Evolutionary conservation across 1,140 invertebrate genomes (phyloP).

Genomic region (Habropoda laboriosa): DNA sequence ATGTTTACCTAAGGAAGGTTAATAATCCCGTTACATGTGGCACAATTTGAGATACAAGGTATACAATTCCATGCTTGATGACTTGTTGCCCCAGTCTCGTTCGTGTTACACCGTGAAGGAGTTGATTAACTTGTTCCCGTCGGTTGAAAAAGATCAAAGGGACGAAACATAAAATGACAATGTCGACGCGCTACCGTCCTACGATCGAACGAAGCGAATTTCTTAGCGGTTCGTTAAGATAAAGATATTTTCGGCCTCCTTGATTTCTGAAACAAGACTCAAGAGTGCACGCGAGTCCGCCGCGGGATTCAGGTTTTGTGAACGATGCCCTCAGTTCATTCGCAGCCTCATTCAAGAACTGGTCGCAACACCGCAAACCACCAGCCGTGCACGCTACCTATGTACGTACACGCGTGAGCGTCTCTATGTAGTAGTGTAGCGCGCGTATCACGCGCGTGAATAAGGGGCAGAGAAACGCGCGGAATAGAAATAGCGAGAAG

Average conservation of each 20-base stretch:
- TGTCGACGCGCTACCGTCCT: too few species aligned
- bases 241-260: constrained; percentile 6
- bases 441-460: constrained; percentile 8
- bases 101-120: too few species aligned
- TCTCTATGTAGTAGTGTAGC: too few species aligned
- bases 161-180: too few species aligned
- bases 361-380: constrained; percentile 61
- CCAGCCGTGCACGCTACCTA: constrained; percentile 24
- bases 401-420: neutral
- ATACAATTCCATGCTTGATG: too few species aligned
- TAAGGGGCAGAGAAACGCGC: constrained; percentile 33
- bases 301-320: constrained; percentile 55
- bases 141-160: too few species aligned
- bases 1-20: too few species aligned
- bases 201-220: too few species aligned
- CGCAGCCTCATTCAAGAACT: constrained; percentile 66
- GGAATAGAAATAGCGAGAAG: constrained; percentile 44
- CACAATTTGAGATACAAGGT: too few species aligned
- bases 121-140: too few species aligned
- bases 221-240: neutral
- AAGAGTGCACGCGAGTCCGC: constrained; percentile 19
- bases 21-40: too few species aligned
- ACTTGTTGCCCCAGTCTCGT: too few species aligned
- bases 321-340: constrained; percentile 55
- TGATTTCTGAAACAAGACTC: constrained; percentile 17